Evolutionary conservation across 2,888 invertebrate species (phyloP).

Genomic region (Acleris sparsana): DNA sequence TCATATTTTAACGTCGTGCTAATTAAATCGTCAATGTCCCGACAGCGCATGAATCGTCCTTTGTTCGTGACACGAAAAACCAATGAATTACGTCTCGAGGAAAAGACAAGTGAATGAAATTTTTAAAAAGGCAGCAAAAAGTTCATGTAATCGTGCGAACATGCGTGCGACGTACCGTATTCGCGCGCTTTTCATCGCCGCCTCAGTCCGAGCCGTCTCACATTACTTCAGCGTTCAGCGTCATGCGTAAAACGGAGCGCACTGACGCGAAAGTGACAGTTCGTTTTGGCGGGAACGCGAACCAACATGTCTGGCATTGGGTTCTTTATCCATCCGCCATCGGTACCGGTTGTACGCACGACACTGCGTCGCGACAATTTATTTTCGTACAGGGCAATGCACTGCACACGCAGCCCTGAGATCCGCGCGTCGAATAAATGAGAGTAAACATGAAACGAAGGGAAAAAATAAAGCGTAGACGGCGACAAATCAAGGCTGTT

Average conservation of each 20-base stretch:
- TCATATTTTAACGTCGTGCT: constrained; percentile 34
- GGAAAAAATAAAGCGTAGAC: constrained; percentile 59
- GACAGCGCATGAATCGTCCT: constrained; percentile 15
- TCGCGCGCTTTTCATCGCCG: constrained; percentile 48
- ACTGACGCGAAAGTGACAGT: constrained; percentile 60
- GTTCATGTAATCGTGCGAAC: constrained; percentile 51
- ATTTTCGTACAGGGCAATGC: constrained; percentile 83
- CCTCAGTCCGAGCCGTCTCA: constrained; percentile 46
- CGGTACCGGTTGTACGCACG: constrained; percentile 76
- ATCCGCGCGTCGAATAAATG: constrained; percentile 67
- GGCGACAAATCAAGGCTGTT: constrained; percentile 67
- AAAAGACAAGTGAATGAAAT: constrained; percentile 58
- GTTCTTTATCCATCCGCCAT: constrained; percentile 55
- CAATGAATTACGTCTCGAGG: constrained; percentile 49
- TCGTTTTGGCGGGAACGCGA: constrained; percentile 59
- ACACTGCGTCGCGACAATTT: constrained; percentile 77
- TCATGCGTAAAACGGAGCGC: constrained; percentile 46
- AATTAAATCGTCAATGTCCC: constrained; percentile 34
- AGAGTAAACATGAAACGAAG: constrained; percentile 67
- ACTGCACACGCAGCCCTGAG: constrained; percentile 77
- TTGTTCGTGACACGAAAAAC: constrained; percentile 22
- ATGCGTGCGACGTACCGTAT: constrained; percentile 21
- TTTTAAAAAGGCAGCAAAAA: constrained; percentile 47
- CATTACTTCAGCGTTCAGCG: constrained; percentile 51
- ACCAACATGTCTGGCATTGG: constrained; percentile 56